Evolutionary conservation across 2,888 invertebrate genomes (phyloP), one percentile per base, ranked within the genome.

Genomic region (Priocnemis perturbator): DNA sequence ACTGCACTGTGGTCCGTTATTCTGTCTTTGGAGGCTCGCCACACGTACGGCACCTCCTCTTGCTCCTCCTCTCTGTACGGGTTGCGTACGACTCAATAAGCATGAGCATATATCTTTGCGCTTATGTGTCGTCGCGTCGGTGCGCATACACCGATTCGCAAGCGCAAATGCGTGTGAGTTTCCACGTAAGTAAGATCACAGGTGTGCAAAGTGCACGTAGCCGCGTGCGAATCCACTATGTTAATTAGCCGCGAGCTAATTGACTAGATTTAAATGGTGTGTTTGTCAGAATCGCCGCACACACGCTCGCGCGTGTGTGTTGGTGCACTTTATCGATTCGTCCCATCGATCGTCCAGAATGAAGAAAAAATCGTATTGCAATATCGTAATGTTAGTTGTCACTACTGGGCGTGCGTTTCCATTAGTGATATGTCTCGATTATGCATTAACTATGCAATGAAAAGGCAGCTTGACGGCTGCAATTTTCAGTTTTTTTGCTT

Each of bases 11-110:
- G 60, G 70, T 76, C 83, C 86, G 87, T 87, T 86, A 86, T 79
- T 68, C 21, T 64, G 70, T 75, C 82, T 81, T 81, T 78, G 83
- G 84, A 85, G 84, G 83, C 85, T 85, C 85, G 84, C 79, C 83
- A 74, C 76, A 56, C 63, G 45, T 44, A 48, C 60, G 65, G 56
- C 66, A 67, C 65, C 37, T 11, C 64, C 50, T 17, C 50, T 50
- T 50, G 17, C 50, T 50, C 50, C 50, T 50, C 50, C 50, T 50
- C 7, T 3, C 14, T 1, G 37, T 37, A 11, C 7, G 11, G 1
- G 7, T 37, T 37, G 37, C 11, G 37, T 37, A 37, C 14, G 37
- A 37, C 11, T 37, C 37, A 11, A 7, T 11, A 15, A 19, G 37
- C 30, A 7, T n/a, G 44, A 20, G 23, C 48, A 19, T 23, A 20